These are phyloP conservation scores for Artibeus lituratus DNA, from an alignment of 2,797 vertebrate genomes.

Conservation along the genomic window DNA sequence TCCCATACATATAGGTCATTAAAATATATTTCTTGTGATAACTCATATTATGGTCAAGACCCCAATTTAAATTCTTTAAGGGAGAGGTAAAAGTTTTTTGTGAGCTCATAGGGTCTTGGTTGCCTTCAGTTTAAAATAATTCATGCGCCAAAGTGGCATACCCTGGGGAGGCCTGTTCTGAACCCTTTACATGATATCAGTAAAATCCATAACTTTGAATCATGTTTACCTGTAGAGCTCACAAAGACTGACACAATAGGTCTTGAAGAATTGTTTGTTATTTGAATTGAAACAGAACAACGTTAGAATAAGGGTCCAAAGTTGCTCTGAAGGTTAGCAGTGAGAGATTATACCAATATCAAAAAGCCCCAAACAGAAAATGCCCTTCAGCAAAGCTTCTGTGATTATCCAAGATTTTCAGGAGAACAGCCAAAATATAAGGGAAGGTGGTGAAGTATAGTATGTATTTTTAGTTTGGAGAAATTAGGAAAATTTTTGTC, in stretches of 20 bases:
- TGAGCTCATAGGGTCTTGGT: not conserved
- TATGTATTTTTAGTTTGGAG: not conserved
- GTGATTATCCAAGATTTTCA: slow-evolving; percentile 7
- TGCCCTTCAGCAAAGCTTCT: not conserved
- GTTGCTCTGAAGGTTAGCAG: not conserved
- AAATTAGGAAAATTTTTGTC: slow-evolving; percentile 49
- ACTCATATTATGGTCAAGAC: not conserved
- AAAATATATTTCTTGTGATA: not conserved
- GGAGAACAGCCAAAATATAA: not conserved
- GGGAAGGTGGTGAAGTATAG: not conserved
- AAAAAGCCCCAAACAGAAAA: not conserved
- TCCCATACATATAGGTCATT: not conserved
- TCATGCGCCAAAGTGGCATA: not conserved
- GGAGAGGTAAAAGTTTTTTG: not conserved
- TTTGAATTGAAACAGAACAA: not conserved
- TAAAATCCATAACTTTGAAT: not conserved
- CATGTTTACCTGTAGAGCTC: not conserved
- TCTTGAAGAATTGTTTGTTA: not conserved
- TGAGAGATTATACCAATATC: not conserved
- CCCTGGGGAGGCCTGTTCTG: not conserved
- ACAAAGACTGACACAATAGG: not conserved
- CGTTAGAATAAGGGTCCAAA: not conserved
- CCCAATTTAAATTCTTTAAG: not conserved
- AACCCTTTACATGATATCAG: not conserved
- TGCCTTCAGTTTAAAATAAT: not conserved